These are phyloP conservation scores for Cosmopolites sordidus DNA, from an alignment of 2,888 invertebrate species.

Conservation along the genomic window DNA sequence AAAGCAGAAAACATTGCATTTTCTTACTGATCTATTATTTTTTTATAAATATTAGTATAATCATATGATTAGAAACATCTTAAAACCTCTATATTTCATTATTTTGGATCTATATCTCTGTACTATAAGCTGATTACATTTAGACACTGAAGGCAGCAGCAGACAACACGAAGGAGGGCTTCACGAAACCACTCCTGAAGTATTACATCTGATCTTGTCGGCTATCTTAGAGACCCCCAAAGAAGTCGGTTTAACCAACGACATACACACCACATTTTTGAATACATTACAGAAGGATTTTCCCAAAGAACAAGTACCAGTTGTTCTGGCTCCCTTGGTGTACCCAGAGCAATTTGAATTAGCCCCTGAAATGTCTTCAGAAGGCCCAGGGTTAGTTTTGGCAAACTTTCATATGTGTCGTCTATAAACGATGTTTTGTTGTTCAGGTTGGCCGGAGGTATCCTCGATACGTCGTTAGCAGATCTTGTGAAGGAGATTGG, in stretches of 20 bases:
- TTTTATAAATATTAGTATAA: too few species aligned
- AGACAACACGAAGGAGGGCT: constrained; percentile 73
- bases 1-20: too few species aligned
- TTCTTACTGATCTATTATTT: too few species aligned
- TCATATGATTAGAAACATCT: too few species aligned
- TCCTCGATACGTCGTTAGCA: constrained; percentile 73
- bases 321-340: constrained; percentile 82
- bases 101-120: too few species aligned
- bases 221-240: constrained; percentile 60
- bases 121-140: too few species aligned
- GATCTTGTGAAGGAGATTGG: constrained; percentile 86
- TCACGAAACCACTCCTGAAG: constrained; percentile 86
- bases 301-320: constrained; percentile 82
- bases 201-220: constrained; percentile 75
- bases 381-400: constrained; percentile 49
- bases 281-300: constrained; percentile 80
- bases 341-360: constrained; percentile 74
- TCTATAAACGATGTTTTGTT: background rate
- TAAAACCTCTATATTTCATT: too few species aligned
- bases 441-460: constrained; percentile 45
- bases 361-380: constrained; percentile 61
- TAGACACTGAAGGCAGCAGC: constrained; percentile 62
- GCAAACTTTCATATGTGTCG: too few species aligned
- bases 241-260: constrained; percentile 62
- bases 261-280: constrained; percentile 76